Percentiles rank a stretch among this genome's conserved stretches.
These are phyloP conservation scores for Melanaphis sacchari DNA, from an alignment of 1,140 invertebrate species.

Conservation along the genomic window DNA sequence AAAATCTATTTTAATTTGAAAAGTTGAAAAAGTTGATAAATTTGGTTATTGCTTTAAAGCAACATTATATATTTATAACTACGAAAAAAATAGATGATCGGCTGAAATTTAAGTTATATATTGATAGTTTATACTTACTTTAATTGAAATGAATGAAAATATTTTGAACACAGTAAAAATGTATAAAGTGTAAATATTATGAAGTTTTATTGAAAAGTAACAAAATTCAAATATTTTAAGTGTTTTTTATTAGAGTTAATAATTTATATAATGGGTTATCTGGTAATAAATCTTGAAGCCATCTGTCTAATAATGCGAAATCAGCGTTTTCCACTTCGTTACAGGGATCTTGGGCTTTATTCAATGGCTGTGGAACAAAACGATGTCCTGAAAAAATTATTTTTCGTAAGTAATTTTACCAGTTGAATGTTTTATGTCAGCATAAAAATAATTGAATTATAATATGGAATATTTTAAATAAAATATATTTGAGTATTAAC, in stretches of 20 bases:
- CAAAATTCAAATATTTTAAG: background rate
- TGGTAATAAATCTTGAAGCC: conserved; percentile 61
- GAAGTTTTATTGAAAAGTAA: background rate
- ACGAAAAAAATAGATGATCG: background rate
- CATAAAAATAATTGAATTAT: background rate
- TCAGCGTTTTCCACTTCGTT: conserved; percentile 64
- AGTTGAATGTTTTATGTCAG: background rate
- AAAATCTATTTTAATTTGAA: too few species aligned
- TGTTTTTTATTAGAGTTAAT: conserved; percentile 61
- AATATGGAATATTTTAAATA: background rate
- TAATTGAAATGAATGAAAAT: background rate
- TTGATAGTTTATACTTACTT: background rate
- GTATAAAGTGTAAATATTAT: background rate
- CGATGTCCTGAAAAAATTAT: conserved; percentile 63
- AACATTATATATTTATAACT: too few species aligned
- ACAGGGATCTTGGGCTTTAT: conserved; percentile 63
- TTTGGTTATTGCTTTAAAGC: too few species aligned
- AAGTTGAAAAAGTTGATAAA: too few species aligned
- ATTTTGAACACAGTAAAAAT: background rate
- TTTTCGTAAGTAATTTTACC: conserved; percentile 44
- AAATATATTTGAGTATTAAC: background rate
- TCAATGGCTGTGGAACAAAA: conserved; percentile 60
- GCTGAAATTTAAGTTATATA: background rate
- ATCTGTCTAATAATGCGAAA: conserved; percentile 63
- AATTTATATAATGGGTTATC: conserved; percentile 61